Base-by-base conservation (phyloP, 2,113 vertebrate species). In the Macquaria australasica region DNA sequence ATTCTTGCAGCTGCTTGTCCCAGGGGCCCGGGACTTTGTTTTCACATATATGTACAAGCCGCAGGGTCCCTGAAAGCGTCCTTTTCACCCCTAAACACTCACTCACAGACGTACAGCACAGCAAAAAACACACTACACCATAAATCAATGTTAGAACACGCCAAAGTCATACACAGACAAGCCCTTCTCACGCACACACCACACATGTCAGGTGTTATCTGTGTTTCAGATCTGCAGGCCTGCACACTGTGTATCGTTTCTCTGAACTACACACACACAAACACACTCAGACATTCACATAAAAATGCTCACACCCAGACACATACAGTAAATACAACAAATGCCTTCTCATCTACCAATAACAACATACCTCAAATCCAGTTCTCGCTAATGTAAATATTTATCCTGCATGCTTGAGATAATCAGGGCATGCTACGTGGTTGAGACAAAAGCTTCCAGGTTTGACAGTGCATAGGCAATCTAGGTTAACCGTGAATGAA, bases 1-100 rank as follows among this genome's bases (percentile, higher is more conserved):
- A 89, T 89, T 87, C 87, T n/a, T 92, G 93, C 93, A 94, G 93
- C 93, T 95, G 93, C 92, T 91, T 86, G 74, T 93, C 88, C 89
- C 90, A 88, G 85, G 79, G 87, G 87, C 85, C 85, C 48, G 0
- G 31, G 80, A 88, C 79, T 85, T 88, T 92, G 82, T 90, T 89
- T 91, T 91, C 88, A 84, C 84, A 85, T 77, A 88, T 79, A 82
- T 43, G 71, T 83, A 78, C 39, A 73, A 86, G 91, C 93, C 92
- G 72, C 89, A 85, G 93, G 93, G 91, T 80, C 87, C 84, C 84
- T 91, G 82, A 87, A 86, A 76, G 88, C 86, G 84, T 92, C 93
- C 91, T 92, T 92, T 92, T 91, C 91, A 94, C 90, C 90, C 88
- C 82, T 70, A 84, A 88, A 93, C 73, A 86, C 71, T 87, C 77